Conservation (phyloP, 2,888 invertebrate genomes). For the Coleophora deauratella region DNA sequence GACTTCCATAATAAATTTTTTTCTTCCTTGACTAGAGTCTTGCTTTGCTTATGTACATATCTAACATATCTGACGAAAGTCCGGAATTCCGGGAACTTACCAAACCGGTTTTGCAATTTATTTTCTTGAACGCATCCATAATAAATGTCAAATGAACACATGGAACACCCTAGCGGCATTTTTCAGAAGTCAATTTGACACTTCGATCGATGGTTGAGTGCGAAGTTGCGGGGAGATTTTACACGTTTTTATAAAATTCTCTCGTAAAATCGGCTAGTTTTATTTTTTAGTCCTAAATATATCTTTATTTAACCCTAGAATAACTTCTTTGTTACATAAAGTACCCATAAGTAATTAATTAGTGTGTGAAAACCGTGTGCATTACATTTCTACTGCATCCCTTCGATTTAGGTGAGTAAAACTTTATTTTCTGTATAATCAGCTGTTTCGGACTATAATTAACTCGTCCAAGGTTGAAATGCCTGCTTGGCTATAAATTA, state of each 20-base stretch:
- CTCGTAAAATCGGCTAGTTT: neutral
- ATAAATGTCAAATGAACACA: slow-evolving; percentile 4
- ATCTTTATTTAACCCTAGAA: neutral
- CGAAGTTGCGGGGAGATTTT: slow-evolving; percentile 18
- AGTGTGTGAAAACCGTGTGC: slow-evolving; percentile 5
- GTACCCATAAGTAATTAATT: slow-evolving; percentile 3
- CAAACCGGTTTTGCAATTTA: neutral
- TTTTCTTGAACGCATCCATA: slow-evolving; percentile 3
- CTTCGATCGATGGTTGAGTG: slow-evolving; percentile 4
- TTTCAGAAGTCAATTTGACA: neutral
- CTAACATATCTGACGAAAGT: no score
- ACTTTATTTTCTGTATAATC: slow-evolving; percentile 15
- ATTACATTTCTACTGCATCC: slow-evolving; percentile 2
- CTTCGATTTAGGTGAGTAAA: slow-evolving; percentile 14
- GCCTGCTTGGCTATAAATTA: neutral
- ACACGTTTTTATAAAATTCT: slow-evolving; percentile 15
- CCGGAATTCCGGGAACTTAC: no score
- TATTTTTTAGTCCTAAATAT: slow-evolving; percentile 2
- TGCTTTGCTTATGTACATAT: no score
- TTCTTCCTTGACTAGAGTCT: no score
- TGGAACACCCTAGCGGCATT: neutral
- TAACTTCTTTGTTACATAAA: neutral
- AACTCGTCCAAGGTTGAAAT: neutral
- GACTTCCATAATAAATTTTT: no score
- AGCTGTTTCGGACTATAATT: slow-evolving; percentile 1